Percentiles rank a stretch among this genome's conserved stretches.
These are phyloP conservation scores for Calliopsis andreniformis DNA, from an alignment of 1,140 invertebrate species.

Conservation along the genomic window DNA sequence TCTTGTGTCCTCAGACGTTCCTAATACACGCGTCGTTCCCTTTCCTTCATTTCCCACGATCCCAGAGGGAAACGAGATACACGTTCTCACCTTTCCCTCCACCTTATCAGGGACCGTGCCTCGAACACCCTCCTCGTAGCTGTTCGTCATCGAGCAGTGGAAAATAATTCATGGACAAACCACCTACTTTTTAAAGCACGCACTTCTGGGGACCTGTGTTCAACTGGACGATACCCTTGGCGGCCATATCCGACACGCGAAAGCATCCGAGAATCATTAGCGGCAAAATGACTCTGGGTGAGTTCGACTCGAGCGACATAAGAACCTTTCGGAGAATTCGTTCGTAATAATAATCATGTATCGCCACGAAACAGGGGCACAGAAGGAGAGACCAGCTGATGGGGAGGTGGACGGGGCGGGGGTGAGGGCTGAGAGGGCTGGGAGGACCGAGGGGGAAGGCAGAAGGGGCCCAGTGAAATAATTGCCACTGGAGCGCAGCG, in stretches of 20 bases:
- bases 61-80: not conserved
- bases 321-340: conserved; percentile 58
- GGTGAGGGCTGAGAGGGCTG: too few relatives aligned
- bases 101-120: too few relatives aligned
- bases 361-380: conserved; percentile 34
- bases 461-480: conserved; percentile 49
- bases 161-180: conserved; percentile 46
- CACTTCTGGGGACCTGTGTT: conserved; percentile 97
- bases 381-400: conserved; percentile 1
- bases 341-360: conserved; percentile 59
- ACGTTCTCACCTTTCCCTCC: not conserved
- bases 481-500: conserved; percentile 54
- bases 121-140: too few relatives aligned
- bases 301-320: conserved; percentile 57
- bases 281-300: conserved; percentile 98
- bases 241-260: conserved; percentile 93
- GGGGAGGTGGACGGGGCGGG: not conserved
- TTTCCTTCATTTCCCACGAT: not conserved
- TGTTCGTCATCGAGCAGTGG: not conserved
- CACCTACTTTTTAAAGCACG: conserved; percentile 84
- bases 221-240: conserved; percentile 98
- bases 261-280: conserved; percentile 97
- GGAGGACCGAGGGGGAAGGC: too few relatives aligned
- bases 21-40: not conserved
- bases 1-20: conserved; percentile 32